A percentile compares a stretch with the other conserved stretches of the same genome.
Evolutionary conservation across 1,140 invertebrate species (phyloP).

Genomic region (Araneus ventricosus): DNA sequence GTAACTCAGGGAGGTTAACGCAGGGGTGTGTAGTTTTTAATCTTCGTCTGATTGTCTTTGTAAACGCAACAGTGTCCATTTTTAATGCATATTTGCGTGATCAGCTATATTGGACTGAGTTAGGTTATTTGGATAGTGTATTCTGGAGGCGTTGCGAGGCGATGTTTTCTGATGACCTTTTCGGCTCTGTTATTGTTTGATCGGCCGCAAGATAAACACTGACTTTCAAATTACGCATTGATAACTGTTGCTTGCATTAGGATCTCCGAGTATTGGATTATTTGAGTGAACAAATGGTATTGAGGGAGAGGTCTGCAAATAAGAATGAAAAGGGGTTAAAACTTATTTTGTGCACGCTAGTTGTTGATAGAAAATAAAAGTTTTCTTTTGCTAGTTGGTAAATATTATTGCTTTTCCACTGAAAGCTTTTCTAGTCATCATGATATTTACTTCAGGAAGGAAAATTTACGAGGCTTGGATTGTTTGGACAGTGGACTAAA

Average conservation of each 20-base stretch:
- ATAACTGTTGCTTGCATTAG: neutral
- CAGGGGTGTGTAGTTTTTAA: neutral
- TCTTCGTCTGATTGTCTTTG: neutral
- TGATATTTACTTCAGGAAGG: neutral
- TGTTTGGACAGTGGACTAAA: neutral
- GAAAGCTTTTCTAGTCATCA: neutral
- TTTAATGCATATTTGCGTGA: slow-evolving; percentile 56
- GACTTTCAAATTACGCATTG: slow-evolving; percentile 56
- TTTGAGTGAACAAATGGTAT: neutral
- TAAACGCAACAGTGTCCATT: slow-evolving; percentile 36
- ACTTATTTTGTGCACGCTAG: neutral
- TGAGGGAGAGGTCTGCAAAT: neutral
- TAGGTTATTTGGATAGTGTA: slow-evolving; percentile 58
- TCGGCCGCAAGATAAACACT: slow-evolving; percentile 36
- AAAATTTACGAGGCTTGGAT: neutral
- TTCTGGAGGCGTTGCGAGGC: slow-evolving; percentile 10
- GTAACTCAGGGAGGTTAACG: neutral
- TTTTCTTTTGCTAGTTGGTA: neutral
- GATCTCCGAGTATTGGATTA: neutral
- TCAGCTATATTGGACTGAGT: slow-evolving; percentile 2
- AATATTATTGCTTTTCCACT: neutral
- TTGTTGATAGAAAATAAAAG: neutral
- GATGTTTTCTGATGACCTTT: slow-evolving; percentile 64
- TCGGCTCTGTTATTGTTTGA: slow-evolving; percentile 48
- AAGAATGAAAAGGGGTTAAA: slow-evolving; percentile 19